A percentile compares a stretch with the other conserved stretches of the same genome.
phyloP scores from a whole-genome alignment of 2,888 invertebrate genomes.

The Acronicta psi region DNA sequence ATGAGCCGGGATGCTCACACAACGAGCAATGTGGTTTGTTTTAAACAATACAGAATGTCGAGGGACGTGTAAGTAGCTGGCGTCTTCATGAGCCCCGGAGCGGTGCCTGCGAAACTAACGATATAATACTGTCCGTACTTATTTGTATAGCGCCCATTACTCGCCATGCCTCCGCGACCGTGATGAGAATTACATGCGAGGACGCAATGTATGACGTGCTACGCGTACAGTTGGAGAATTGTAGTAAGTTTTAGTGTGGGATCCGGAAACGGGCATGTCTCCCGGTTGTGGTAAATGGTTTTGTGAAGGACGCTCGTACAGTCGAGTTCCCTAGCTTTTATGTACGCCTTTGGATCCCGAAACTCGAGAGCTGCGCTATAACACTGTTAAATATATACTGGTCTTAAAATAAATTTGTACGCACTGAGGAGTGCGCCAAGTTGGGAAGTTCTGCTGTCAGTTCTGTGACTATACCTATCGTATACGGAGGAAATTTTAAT shows the following conservation, averaged over 20 bases:
- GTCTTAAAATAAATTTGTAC: constrained; percentile 38
- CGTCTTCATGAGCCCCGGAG: constrained; percentile 61
- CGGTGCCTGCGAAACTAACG: constrained; percentile 36
- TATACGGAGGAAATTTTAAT: constrained; percentile 10
- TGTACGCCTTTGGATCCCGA: constrained; percentile 49
- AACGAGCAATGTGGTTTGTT: constrained; percentile 72
- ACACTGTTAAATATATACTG: constrained; percentile 34
- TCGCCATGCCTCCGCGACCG: constrained; percentile 21
- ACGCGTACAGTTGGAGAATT: constrained; percentile 30
- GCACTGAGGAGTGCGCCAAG: constrained; percentile 18
- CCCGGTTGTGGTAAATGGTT: constrained; percentile 65
- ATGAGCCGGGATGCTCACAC: constrained; percentile 56
- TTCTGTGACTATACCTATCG: constrained; percentile 1
- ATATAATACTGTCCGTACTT: constrained; percentile 42
- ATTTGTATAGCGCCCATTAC: constrained; percentile 45
- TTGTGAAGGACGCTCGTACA: constrained; percentile 64
- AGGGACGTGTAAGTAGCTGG: constrained; percentile 62
- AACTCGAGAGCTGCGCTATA: constrained; percentile 45
- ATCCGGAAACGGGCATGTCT: constrained; percentile 54
- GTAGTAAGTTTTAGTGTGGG: constrained; percentile 45
- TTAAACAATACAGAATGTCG: constrained; percentile 67
- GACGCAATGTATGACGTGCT: constrained; percentile 57
- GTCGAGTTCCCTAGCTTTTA: constrained; percentile 58
- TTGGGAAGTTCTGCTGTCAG: constrained; percentile 27
- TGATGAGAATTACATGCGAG: constrained; percentile 29